A percentile compares a stretch with the other conserved stretches of the same genome.
Evolutionary conservation across 2,113 vertebrate species (phyloP).

Genomic region (Elephas maximus): DNA sequence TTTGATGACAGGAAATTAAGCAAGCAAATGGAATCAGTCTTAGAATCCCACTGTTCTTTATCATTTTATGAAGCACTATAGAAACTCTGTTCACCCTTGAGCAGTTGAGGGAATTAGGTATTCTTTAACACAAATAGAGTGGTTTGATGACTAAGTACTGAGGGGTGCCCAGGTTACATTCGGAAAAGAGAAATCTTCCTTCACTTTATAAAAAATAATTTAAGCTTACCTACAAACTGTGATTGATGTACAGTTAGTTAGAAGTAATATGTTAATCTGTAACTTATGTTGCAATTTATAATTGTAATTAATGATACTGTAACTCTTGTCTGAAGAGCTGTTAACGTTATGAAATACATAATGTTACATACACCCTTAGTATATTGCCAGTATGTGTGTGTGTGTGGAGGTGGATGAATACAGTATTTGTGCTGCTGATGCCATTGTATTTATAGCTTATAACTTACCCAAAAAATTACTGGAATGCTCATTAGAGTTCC

Average conservation of each 20-base stretch:
- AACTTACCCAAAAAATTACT: not conserved
- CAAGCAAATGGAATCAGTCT: slow-evolving; percentile 38
- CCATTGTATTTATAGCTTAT: too few species aligned
- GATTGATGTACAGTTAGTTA: slow-evolving; percentile 28
- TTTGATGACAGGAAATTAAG: slow-evolving; percentile 71
- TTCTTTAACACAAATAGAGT: slow-evolving; percentile 64
- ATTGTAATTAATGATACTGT: slow-evolving; percentile 16
- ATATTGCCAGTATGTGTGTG: not conserved
- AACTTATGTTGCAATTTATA: not conserved
- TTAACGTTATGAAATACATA: not conserved
- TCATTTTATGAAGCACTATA: not conserved
- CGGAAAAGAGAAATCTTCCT: not conserved
- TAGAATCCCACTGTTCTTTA: slow-evolving; percentile 16
- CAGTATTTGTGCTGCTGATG: too few species aligned
- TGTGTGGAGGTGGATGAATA: accelerated
- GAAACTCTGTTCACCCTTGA: slow-evolving; percentile 54
- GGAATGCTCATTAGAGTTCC: not conserved
- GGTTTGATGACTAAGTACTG: not conserved
- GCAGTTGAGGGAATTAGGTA: slow-evolving; percentile 62
- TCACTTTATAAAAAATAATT: not conserved
- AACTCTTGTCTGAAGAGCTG: not conserved
- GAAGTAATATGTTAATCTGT: slow-evolving; percentile 27
- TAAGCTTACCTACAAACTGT: slow-evolving; percentile 50
- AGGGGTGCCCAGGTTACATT: not conserved
- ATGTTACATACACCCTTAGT: not conserved